Conservation (phyloP, 2,797 vertebrate genomes). For the Hippopotamyrus pictus region DNA sequence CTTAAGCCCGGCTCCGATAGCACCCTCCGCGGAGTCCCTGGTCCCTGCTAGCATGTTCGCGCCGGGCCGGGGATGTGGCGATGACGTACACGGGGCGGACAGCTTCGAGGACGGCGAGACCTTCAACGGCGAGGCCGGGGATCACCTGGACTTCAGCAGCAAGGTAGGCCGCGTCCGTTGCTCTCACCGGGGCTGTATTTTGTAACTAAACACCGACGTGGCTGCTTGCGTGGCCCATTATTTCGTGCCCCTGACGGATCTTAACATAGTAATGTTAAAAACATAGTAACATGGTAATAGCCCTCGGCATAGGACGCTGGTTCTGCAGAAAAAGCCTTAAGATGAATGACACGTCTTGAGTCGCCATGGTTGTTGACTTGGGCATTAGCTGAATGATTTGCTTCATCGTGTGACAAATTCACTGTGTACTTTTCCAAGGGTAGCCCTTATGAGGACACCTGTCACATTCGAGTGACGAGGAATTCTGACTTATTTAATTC, state of each 20-base stretch:
- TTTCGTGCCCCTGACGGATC: not conserved
- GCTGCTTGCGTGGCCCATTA: not conserved
- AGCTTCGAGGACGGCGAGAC: constrained; percentile 48
- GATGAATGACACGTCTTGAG: constrained; percentile 52
- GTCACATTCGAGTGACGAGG: not conserved
- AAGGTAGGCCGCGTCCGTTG: constrained; percentile 70
- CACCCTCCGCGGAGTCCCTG: constrained; percentile 50
- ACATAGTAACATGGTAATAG: not conserved
- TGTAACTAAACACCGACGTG: not conserved
- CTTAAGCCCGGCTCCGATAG: constrained; percentile 42
- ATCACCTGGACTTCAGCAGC: constrained; percentile 76
- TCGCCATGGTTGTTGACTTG: constrained; percentile 25
- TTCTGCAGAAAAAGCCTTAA: not conserved
- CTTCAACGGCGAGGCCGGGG: constrained; percentile 68
- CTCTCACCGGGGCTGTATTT: not conserved
- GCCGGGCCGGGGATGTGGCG: constrained; percentile 66
- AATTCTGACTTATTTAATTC: not conserved
- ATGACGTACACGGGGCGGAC: constrained; percentile 46
- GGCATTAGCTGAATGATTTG: constrained; percentile 33
- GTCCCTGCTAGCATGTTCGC: constrained; percentile 88
- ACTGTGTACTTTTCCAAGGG: not conserved
- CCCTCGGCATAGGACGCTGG: not conserved
- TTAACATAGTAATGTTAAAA: not conserved
- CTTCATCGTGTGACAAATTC: not conserved
- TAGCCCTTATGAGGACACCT: not conserved